phyloP scores from a whole-genome alignment of 92 coral and sea anemone genomes.

The Nematostella vectensis region DNA sequence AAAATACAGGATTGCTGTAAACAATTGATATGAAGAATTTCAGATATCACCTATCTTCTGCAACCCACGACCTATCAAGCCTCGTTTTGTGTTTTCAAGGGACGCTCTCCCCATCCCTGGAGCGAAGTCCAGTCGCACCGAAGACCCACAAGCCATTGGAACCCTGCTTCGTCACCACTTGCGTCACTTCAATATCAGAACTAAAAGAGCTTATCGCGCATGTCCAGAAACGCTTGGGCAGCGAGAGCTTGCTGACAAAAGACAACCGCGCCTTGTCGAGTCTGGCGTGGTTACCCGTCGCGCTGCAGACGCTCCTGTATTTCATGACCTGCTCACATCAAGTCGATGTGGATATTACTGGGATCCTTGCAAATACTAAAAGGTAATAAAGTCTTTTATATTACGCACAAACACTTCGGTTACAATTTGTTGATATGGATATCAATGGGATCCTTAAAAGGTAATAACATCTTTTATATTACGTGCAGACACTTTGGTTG shows the following conservation, averaged over 20 bases:
- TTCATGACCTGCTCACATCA: conserved; percentile 69
- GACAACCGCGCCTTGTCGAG: conserved; percentile 64
- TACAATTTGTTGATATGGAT: too few relatives aligned
- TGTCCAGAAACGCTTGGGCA: conserved; percentile 57
- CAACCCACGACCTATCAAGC: too few relatives aligned
- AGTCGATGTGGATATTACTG: conserved; percentile 45
- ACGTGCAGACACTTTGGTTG: too few relatives aligned
- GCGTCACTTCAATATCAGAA: conserved; percentile 63
- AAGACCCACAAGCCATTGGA: conserved; percentile 28
- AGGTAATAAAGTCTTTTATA: conserved; percentile 25
- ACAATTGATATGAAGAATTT: too few relatives aligned
- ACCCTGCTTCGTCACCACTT: conserved; percentile 55
- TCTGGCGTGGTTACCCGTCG: conserved; percentile 59
- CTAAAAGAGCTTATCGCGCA: conserved; percentile 44
- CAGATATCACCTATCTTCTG: too few relatives aligned
- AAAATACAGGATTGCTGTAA: too few relatives aligned
- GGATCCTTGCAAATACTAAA: conserved; percentile 44
- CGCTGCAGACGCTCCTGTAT: conserved; percentile 43
- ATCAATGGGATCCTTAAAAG: too few relatives aligned
- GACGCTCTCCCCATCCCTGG: not conserved
- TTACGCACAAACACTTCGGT: too few relatives aligned
- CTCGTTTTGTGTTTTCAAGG: too few relatives aligned
- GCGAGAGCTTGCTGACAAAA: conserved; percentile 54
- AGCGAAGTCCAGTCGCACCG: not conserved
- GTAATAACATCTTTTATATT: not conserved